Base-by-base conservation (phyloP, 2,113 vertebrate genomes). In the Numenius arquata region DNA sequence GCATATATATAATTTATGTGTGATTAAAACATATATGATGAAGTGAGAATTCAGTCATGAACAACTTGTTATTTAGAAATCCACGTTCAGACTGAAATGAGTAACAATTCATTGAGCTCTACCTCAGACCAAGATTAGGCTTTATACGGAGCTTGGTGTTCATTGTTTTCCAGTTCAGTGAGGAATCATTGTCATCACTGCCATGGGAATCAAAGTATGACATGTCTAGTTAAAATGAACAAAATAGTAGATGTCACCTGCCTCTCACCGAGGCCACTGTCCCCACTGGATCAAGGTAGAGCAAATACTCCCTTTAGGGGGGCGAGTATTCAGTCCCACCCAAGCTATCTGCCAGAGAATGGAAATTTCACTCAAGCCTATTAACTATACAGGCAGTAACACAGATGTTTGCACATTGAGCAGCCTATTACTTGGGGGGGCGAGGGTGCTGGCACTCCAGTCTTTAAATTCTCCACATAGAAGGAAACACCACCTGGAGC, bases 401-500 rank as follows among this genome's bases (percentile, higher is more conserved):
- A 85, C 84, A 96, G 92, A 88, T 95, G 89, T 85, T 85, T 85
- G 61, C 81, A 91, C 72, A 67, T 30, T 68, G 67, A 58, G 40
- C 18, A 95, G 81, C 50, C 52, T 73, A 73, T 89, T 84, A 68
- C 67, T 91, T 89, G 77, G 86, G 93, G 40, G 72, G 86, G 23
- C 2, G 15, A 87, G 68, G 41, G 79, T 95, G 87, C 95, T 94
- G 79, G 66, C 77, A 71, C 52, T 91, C 79, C 66, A 88, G 63
- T 66, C 76, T 95, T 71, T 36, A 47, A 78, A 81, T 74, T 68
- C 70, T 79, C 58, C 34, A 40, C 50, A 61, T 61, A 88, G 85
- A 92, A 77, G 58, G 78, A 78, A 96, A 84, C 34, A 70, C 73
- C 72, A 93, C 90, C 76, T 96, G 86, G 78, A 97, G 82, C 27